phyloP scores from a whole-genome alignment of 2,113 vertebrate species.

The Alouatta palliata region DNA sequence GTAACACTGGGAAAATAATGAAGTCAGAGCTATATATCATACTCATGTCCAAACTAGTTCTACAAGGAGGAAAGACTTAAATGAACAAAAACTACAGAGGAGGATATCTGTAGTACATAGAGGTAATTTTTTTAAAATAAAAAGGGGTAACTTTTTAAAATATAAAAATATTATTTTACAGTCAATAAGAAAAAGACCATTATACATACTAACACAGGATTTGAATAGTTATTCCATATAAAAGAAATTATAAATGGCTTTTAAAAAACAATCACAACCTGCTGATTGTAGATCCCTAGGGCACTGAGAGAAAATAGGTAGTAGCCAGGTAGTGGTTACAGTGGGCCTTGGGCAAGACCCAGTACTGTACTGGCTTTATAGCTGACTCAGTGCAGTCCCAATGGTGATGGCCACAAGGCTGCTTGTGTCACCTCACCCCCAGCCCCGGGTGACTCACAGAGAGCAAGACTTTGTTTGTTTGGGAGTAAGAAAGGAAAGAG shows the following conservation, averaged over 20 bases:
- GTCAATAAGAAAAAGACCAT: not conserved
- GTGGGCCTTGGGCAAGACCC: no score
- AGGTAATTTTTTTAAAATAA: not conserved
- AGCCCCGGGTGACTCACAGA: no score
- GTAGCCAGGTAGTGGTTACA: no score
- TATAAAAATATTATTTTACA: not conserved
- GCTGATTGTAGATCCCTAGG: no score
- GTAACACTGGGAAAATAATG: not conserved
- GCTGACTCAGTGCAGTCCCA: no score
- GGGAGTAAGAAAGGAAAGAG: no score
- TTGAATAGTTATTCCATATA: not conserved
- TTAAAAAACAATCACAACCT: not conserved
- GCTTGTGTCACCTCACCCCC: no score
- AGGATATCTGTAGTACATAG: not conserved
- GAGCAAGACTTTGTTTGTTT: no score
- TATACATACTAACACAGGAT: not conserved
- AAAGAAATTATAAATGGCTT: not conserved
- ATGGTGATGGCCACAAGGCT: no score
- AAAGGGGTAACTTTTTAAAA: not conserved
- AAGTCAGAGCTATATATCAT: not conserved
- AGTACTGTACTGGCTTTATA: no score
- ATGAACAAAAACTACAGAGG: not conserved
- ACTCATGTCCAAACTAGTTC: not conserved
- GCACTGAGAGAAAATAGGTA: no score
- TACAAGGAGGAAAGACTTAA: not conserved